Evolutionary conservation across 2,113 vertebrate species (phyloP).

Genomic region (Tupaia tana): DNA sequence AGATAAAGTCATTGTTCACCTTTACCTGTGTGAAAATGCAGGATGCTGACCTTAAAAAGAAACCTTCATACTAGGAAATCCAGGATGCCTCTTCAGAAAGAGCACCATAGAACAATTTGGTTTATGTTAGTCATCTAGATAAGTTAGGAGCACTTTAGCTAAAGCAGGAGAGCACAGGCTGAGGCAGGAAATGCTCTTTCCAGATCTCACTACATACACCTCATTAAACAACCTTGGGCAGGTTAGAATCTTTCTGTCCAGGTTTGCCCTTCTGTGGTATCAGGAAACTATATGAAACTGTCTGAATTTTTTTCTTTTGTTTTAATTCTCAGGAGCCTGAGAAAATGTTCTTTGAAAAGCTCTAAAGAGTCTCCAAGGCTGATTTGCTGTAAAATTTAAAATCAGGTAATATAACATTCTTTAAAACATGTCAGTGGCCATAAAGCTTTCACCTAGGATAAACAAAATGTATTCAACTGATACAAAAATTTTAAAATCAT

Average conservation of each 20-base stretch:
- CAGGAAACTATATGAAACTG: background rate
- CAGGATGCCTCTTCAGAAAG: background rate
- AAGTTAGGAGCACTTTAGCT: background rate
- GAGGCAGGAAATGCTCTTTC: background rate
- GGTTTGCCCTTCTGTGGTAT: background rate
- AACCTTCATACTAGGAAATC: slow-evolving; percentile 13
- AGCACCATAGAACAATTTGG: background rate
- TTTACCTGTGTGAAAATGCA: background rate
- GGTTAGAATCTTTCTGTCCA: slow-evolving; percentile 16
- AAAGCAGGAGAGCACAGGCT: background rate
- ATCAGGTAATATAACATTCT: background rate
- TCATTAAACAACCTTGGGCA: background rate
- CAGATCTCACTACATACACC: background rate
- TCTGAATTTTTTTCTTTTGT: background rate
- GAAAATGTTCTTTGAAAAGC: background rate
- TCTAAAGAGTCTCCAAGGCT: background rate
- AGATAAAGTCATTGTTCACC: background rate
- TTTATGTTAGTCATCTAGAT: background rate
- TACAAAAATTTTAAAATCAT: slow-evolving; percentile 15
- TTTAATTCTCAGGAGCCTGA: background rate
- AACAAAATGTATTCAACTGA: background rate
- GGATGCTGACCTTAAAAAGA: slow-evolving; percentile 9
- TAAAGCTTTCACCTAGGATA: background rate
- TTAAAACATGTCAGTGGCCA: background rate
- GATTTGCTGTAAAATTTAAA: background rate